phyloP scores from a whole-genome alignment of 1,140 invertebrate genomes.

The Drosophila rhopaloa region DNA sequence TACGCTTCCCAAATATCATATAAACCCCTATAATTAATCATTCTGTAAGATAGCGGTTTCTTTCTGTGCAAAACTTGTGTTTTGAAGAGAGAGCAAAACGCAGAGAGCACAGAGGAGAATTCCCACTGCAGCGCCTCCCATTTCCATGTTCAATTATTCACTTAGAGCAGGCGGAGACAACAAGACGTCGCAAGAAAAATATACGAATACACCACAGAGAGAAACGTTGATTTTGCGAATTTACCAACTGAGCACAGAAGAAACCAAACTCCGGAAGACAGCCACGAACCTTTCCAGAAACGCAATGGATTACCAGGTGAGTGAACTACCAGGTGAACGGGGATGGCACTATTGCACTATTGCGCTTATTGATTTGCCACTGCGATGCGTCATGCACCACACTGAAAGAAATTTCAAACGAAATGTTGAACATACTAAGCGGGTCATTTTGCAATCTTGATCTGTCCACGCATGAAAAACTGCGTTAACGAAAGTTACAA shows the following conservation, averaged over 20 bases:
- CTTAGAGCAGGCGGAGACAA: conserved; percentile 28
- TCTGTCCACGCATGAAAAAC: too few species aligned
- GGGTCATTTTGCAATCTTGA: too few species aligned
- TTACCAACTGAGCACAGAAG: not conserved
- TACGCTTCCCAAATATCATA: too few species aligned
- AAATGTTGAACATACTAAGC: too few species aligned
- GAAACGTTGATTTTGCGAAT: conserved; percentile 9
- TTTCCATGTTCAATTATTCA: conserved; percentile 5
- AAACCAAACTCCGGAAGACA: not conserved
- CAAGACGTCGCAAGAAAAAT: conserved; percentile 9
- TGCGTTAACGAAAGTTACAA: too few species aligned
- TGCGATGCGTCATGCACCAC: conserved; percentile 34
- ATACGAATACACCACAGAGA: not conserved
- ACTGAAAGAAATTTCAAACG: not conserved
- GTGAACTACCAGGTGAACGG: conserved; percentile 1
- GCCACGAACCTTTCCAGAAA: not conserved
- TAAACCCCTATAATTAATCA: too few species aligned
- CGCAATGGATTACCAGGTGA: conserved; percentile 67
- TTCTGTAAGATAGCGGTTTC: not conserved
- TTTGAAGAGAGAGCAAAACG: not conserved
- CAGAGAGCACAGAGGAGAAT: not conserved
- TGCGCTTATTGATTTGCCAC: conserved; percentile 50
- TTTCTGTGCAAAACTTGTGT: conserved; percentile 29
- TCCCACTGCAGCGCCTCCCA: conserved; percentile 20
- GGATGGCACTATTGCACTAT: not conserved